phyloP scores from a whole-genome alignment of 2,888 invertebrate species.

The Leucozona laternaria region DNA sequence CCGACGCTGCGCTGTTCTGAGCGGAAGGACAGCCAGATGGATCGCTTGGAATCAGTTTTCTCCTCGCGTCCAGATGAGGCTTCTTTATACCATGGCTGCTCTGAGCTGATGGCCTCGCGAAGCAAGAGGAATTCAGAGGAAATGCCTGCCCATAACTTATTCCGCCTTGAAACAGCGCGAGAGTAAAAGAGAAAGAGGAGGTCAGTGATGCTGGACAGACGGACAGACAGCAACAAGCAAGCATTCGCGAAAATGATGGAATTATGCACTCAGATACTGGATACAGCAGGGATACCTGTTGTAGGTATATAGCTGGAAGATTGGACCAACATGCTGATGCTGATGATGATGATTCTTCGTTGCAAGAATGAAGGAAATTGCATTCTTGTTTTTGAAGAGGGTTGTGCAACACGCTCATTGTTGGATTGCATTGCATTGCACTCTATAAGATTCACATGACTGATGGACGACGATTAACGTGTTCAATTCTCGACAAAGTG shows the following conservation, averaged over 20 bases:
- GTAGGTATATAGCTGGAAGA: conserved; percentile 32
- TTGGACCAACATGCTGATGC: conserved; percentile 52
- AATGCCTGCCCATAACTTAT: conserved; percentile 70
- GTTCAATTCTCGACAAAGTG: conserved; percentile 71
- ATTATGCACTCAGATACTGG: conserved; percentile 73
- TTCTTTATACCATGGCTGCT: conserved; percentile 2
- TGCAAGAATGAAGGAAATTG: conserved; percentile 40
- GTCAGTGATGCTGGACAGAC: conserved; percentile 42
- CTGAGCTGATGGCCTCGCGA: conserved; percentile 20
- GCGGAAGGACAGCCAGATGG: conserved; percentile 72
- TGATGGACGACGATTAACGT: conserved; percentile 75
- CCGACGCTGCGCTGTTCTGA: background rate
- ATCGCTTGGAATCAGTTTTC: conserved; percentile 73
- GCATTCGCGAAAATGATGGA: conserved; percentile 72
- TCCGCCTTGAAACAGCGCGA: background rate
- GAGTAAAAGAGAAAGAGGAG: conserved; percentile 21
- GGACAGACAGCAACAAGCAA: conserved; percentile 63
- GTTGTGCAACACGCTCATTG: conserved; percentile 66
- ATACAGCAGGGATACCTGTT: conserved; percentile 58
- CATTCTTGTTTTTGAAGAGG: conserved; percentile 36
- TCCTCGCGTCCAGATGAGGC: conserved; percentile 25
- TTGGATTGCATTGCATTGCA: conserved; percentile 39
- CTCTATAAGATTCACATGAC: conserved; percentile 59
- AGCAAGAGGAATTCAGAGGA: conserved; percentile 50
- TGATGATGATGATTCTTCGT: conserved; percentile 27